These are phyloP conservation scores for Falco rusticolus DNA, from an alignment of 2,797 vertebrate genomes.

Conservation along the genomic window DNA sequence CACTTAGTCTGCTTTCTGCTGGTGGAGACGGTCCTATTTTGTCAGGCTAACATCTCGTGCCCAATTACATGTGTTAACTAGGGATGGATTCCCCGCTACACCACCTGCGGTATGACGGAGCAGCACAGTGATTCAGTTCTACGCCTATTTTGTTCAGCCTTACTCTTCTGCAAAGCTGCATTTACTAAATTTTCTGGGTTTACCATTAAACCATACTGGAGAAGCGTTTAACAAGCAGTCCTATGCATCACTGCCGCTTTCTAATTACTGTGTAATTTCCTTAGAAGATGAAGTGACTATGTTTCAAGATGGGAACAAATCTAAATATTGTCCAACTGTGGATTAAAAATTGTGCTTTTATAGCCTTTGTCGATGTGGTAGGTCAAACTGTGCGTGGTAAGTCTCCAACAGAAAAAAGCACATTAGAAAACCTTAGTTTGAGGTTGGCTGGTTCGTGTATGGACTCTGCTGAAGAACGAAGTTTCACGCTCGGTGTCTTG, in stretches of 20 bases:
- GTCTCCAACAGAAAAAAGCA: background rate
- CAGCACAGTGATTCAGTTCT: background rate
- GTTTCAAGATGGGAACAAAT: conserved; percentile 68
- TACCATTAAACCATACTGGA: background rate
- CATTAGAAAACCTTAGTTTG: background rate
- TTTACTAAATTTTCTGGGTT: background rate
- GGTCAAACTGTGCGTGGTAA: background rate
- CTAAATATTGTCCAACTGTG: conserved; percentile 16
- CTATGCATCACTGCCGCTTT: conserved; percentile 8
- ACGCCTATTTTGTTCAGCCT: background rate
- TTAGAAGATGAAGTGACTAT: conserved; percentile 12
- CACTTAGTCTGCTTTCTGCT: background rate
- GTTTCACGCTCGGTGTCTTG: background rate
- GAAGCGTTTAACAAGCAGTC: background rate
- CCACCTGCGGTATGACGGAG: no score
- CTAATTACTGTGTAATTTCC: conserved; percentile 74
- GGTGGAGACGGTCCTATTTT: background rate
- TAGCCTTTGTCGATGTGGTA: background rate
- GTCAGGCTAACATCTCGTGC: background rate
- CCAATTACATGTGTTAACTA: fast-evolving
- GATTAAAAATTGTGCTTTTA: conserved; percentile 3
- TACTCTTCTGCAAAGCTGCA: background rate
- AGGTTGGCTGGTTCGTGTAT: background rate
- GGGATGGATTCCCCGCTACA: fast-evolving
- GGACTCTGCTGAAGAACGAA: conserved; percentile 9